Evolutionary conservation across 2,113 vertebrate species (phyloP).

Genomic region (Chionis minor): DNA sequence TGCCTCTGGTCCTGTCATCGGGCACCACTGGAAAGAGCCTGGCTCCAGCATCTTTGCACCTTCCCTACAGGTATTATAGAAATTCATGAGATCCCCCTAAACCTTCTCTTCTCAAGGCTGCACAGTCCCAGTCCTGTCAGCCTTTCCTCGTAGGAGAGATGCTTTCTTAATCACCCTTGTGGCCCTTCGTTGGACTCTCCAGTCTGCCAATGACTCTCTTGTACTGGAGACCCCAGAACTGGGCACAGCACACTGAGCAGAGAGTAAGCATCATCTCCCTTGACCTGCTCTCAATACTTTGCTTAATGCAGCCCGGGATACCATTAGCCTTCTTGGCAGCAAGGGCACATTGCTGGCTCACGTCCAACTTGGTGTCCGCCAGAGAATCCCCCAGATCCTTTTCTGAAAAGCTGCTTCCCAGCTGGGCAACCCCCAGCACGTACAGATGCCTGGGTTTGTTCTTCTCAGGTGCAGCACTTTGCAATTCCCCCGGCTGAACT

Average conservation of each 20-base stretch:
- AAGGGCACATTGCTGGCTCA: neutral
- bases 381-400: neutral
- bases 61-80: neutral
- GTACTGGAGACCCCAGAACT: neutral
- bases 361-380: neutral
- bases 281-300: neutral
- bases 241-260: neutral
- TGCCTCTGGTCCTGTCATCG: neutral
- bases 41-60: neutral
- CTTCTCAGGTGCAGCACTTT: neutral
- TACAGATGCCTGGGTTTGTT: neutral
- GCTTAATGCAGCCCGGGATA: neutral
- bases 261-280: neutral
- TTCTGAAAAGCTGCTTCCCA: neutral
- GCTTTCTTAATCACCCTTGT: neutral
- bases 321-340: neutral
- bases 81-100: neutral
- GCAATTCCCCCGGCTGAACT: neutral
- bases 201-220: neutral
- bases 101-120: neutral
- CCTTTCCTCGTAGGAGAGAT: neutral
- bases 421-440: neutral
- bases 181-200: neutral
- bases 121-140: neutral
- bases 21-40: neutral